phyloP scores from a whole-genome alignment of 2,797 vertebrate genomes.

The Betta splendens region DNA sequence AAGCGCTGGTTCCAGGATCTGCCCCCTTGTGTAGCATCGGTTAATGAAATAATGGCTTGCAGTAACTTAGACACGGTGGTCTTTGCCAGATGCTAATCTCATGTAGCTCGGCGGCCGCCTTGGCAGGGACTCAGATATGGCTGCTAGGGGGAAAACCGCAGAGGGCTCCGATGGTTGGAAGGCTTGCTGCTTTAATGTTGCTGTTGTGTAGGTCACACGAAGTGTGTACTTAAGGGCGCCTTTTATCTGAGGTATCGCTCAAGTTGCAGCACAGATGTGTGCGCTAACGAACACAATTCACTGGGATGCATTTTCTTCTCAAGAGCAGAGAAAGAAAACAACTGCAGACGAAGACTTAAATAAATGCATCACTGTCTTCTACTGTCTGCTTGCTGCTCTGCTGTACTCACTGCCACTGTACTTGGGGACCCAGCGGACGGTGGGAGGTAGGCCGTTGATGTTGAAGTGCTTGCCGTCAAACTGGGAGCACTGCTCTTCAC shows the following conservation, averaged over 20 bases:
- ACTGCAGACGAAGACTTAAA: constrained; percentile 5
- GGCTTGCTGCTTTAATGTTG: constrained; percentile 27
- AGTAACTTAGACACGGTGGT: constrained; percentile 55
- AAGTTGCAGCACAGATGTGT: constrained; percentile 21
- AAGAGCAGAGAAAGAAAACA: no score
- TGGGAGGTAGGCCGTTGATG: constrained; percentile 92
- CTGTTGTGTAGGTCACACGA: constrained; percentile 32
- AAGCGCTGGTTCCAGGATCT: constrained; percentile 31
- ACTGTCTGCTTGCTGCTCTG: neutral
- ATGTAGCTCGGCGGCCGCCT: constrained; percentile 40
- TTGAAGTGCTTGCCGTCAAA: constrained; percentile 97
- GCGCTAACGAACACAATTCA: neutral
- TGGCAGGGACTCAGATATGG: constrained; percentile 31
- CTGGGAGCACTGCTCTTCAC: constrained; percentile 93
- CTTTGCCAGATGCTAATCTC: constrained; percentile 62
- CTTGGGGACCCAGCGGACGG: constrained; percentile 95
- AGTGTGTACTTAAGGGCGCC: constrained; percentile 17
- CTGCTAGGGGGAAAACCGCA: constrained; percentile 33
- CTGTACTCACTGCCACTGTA: constrained; percentile 95
- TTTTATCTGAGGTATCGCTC: constrained; percentile 17
- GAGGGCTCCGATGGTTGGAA: constrained; percentile 18
- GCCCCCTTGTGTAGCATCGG: constrained; percentile 56
- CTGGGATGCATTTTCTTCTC: neutral
- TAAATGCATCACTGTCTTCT: constrained; percentile 12
- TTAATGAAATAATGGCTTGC: constrained; percentile 59